Evolutionary conservation across 1,140 invertebrate genomes (phyloP).

Genomic region (Drosophila fuyamai): DNA sequence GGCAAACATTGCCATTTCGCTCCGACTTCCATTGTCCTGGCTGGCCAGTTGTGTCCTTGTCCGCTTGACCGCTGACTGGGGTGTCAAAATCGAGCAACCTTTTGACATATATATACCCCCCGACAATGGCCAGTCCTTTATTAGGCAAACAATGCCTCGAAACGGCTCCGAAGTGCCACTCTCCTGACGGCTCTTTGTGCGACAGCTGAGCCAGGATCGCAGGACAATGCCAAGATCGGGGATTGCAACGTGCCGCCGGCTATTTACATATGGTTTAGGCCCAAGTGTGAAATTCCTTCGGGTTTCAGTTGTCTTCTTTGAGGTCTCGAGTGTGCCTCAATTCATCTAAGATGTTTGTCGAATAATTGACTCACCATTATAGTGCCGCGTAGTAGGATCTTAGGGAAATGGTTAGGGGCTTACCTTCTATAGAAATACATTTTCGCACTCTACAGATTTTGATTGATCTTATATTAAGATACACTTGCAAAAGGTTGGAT

Average conservation of each 20-base stretch:
- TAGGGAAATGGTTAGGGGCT: too few relatives aligned
- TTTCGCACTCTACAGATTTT: neutral
- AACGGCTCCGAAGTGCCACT: constrained; percentile 54
- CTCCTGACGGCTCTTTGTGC: constrained; percentile 55
- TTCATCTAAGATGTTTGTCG: constrained; percentile 28
- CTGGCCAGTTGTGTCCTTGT: constrained; percentile 25
- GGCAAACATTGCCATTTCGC: constrained; percentile 49
- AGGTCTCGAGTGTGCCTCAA: constrained; percentile 8
- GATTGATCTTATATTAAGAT: constrained; percentile 1
- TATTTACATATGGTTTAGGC: constrained; percentile 60
- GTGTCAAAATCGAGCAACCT: constrained; percentile 69
- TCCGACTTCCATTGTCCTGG: constrained; percentile 17
- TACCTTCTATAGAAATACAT: neutral
- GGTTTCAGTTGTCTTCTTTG: constrained; percentile 6
- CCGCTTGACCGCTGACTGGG: constrained; percentile 66
- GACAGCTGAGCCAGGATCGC: constrained; percentile 61
- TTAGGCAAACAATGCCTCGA: constrained; percentile 66
- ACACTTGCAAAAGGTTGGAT: too few relatives aligned
- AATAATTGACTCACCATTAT: constrained; percentile 27
- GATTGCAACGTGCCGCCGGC: constrained; percentile 20
- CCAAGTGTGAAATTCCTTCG: constrained; percentile 56
- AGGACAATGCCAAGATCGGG: constrained; percentile 12
- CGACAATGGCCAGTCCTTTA: constrained; percentile 75
- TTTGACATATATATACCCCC: constrained; percentile 72
- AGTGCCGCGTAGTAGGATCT: constrained; percentile 6